Evolutionary conservation across 2,113 vertebrate species (phyloP), one percentile per base, ranked within the genome.

Genomic region (Pipa parva): DNA sequence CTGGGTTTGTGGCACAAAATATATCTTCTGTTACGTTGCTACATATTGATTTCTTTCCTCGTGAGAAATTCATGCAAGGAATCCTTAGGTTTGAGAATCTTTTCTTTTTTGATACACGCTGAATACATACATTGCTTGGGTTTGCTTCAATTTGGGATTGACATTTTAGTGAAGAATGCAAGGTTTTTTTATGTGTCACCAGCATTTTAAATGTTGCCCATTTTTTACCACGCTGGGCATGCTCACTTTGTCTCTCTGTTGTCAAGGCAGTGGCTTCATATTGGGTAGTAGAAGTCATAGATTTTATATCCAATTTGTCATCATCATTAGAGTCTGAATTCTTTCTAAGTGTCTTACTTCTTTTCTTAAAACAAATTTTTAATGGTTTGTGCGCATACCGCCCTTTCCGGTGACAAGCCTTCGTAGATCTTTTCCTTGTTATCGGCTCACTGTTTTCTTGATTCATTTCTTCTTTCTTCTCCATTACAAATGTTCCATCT

Each of bases 281-380:
- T 20, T 27, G 3, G 9, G 26, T 15, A 20, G 29, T 20, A 20
- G 11, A 28, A 13, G 27, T 3, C n/a, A 63, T 6, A 6, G 11
- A 59, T 26, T 51, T 59, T 27, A 13, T 46, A 2, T 66, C 72
- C 59, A 62, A 68, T 65, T 78, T 65, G 0, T 76, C 15, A 0
- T 1, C 59, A 3, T 75, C 75, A 31, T 63, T 75, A 11, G 28
- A 2, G 0, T 75, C 46, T 26, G 5, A 26, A 1, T 11, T 62
- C 57, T 80, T 77, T 66, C 73, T 80, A 59, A 36, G 63, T 31
- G 76, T 7, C 65, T 88, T 88, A 78, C 84, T 90, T 49, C 81
- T 78, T 79, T 83, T 86, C 75, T 88, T 88, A 52, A 90, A 90
- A 63, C 89, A 90, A 13, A 89, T 81, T 50, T 77, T 71, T 2